Evolutionary conservation across 2,888 invertebrate genomes (phyloP).

Genomic region (Andricus curvator): DNA sequence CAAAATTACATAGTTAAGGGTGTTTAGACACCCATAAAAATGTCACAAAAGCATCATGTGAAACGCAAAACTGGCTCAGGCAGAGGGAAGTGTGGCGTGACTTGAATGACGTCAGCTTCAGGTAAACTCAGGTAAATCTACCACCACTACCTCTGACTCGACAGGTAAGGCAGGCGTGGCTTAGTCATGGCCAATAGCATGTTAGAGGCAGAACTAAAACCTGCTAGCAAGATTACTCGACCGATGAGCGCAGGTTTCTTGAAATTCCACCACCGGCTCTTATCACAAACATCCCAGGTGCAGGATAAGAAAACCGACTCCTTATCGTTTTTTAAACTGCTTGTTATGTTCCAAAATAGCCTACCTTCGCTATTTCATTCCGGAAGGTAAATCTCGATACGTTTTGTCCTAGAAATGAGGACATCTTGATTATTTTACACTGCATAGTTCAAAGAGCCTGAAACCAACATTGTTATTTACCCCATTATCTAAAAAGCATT

Average conservation of each 20-base stretch:
- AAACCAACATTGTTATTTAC: not conserved
- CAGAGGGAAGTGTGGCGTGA: slow-evolving; percentile 60
- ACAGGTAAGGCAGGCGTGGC: slow-evolving; percentile 75
- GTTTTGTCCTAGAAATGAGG: slow-evolving; percentile 21
- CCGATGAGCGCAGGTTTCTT: slow-evolving; percentile 63
- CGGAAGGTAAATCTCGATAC: slow-evolving; percentile 9
- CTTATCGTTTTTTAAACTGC: slow-evolving; percentile 41
- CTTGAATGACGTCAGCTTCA: slow-evolving; percentile 70
- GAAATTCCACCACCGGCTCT: slow-evolving; percentile 52
- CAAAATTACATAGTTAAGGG: too few relatives aligned
- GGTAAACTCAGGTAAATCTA: slow-evolving; percentile 59
- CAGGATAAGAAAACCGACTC: slow-evolving; percentile 45
- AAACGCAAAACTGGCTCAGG: not conserved
- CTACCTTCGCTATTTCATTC: slow-evolving; percentile 22
- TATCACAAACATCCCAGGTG: slow-evolving; percentile 42
- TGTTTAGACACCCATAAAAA: not conserved
- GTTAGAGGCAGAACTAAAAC: slow-evolving; percentile 72
- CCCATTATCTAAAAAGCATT: not conserved
- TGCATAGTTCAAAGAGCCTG: not conserved
- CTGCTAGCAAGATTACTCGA: slow-evolving; percentile 69
- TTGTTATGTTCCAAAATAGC: slow-evolving; percentile 13
- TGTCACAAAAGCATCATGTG: not conserved
- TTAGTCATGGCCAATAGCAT: slow-evolving; percentile 71
- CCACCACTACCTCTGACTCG: slow-evolving; percentile 61
- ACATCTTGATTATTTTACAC: slow-evolving; percentile 11